Evolutionary conservation across 2,888 invertebrate species (phyloP).

Genomic region (Anthophora plumipes): DNA sequence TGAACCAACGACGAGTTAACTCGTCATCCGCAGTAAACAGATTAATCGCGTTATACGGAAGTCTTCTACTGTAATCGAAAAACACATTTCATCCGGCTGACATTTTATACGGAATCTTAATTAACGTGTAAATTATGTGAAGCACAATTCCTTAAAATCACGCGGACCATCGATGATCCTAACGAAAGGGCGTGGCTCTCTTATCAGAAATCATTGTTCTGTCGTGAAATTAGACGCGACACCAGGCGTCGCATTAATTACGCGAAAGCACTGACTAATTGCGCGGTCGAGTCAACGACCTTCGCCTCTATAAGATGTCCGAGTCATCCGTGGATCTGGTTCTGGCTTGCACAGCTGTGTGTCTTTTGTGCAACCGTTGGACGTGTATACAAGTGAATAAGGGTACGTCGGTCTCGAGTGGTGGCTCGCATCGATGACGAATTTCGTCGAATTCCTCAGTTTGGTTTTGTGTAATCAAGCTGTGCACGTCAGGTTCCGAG

Average conservation of each 20-base stretch:
- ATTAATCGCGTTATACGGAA: too few species aligned
- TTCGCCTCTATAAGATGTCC: conserved; percentile 44
- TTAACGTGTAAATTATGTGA: neutral
- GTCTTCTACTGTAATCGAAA: too few species aligned
- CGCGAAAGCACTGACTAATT: conserved; percentile 62
- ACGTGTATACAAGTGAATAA: conserved; percentile 43
- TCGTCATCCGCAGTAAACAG: too few species aligned
- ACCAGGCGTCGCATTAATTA: conserved; percentile 53
- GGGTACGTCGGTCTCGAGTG: conserved; percentile 50
- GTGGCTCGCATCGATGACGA: conserved; percentile 4
- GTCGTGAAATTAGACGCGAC: conserved; percentile 20
- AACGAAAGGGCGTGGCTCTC: conserved; percentile 25
- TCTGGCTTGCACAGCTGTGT: conserved; percentile 47
- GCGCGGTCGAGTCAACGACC: conserved; percentile 60
- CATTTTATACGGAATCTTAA: neutral
- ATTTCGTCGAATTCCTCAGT: conserved; percentile 26
- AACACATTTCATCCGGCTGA: neutral
- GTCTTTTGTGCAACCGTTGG: conserved; percentile 46
- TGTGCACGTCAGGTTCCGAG: conserved; percentile 2
- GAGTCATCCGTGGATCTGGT: conserved; percentile 48
- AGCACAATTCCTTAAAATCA: neutral
- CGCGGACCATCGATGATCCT: neutral
- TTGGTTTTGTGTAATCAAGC: conserved; percentile 35
- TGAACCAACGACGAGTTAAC: too few species aligned
- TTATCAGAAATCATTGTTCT: conserved; percentile 41